These are phyloP conservation scores for Heloderma charlesbogerti DNA, from an alignment of 2,113 vertebrate genomes.

Conservation along the genomic window DNA sequence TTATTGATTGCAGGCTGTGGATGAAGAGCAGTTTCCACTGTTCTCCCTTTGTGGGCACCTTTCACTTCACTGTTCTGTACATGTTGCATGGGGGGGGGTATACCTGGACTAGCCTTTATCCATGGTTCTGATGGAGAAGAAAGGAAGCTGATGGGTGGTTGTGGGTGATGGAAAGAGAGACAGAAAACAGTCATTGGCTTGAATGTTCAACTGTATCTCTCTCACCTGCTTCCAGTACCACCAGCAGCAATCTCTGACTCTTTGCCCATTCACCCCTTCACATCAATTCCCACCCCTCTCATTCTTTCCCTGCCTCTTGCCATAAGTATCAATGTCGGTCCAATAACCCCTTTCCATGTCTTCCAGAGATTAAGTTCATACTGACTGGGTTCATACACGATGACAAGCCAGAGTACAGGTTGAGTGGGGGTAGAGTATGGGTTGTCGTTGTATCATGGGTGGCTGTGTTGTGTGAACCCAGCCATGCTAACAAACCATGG, in stretches of 20 bases:
- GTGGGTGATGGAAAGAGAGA: not conserved
- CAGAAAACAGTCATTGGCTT: not conserved
- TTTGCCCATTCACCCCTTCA: not conserved
- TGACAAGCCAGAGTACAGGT: too few species aligned
- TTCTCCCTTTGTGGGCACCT: conserved; percentile 15
- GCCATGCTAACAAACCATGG: too few species aligned
- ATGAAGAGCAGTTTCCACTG: not conserved
- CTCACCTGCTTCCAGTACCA: too few species aligned
- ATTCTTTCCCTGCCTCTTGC: not conserved
- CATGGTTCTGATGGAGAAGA: conserved; percentile 34
- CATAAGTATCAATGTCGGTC: not conserved
- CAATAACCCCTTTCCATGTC: too few species aligned
- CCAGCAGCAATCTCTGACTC: not conserved
- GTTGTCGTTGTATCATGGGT: too few species aligned
- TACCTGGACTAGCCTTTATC: conserved; percentile 19
- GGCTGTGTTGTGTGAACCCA: too few species aligned
- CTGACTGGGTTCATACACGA: too few species aligned
- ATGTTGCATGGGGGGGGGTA: not conserved
- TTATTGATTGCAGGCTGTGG: not conserved
- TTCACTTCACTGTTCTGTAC: not conserved
- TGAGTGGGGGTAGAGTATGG: too few species aligned
- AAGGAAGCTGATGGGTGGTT: conserved; percentile 8
- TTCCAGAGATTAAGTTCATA: not conserved
- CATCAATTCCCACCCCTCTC: not conserved
- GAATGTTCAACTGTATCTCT: not conserved